Evolutionary conservation across 2,888 invertebrate genomes (phyloP), one percentile per base, ranked within the genome.

Genomic region (Osmoderma eremita): DNA sequence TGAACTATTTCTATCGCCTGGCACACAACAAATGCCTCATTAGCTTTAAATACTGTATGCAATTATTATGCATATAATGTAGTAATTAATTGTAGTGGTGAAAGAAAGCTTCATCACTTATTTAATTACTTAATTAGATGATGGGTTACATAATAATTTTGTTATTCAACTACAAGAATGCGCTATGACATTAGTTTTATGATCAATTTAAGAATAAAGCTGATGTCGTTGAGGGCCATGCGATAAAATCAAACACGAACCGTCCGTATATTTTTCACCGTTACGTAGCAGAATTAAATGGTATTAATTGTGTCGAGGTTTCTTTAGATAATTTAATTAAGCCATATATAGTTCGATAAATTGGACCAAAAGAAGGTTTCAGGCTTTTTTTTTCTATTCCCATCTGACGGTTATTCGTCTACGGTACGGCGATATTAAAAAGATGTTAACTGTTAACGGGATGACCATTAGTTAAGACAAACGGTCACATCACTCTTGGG

Each of bases 251-350:
- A 58, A 58, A 15, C 58, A 58, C 30, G 24, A 39, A 54, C 53
- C 53, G 41, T 39, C 20, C 41, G 56, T 56, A 53, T 41, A 41
- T 63, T 63, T 39, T 63, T 63, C 51, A 53, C 63, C 63, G 51
- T 63, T 63, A 63, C 53, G 63, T 42, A 39, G 42, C 51, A 51
- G 63, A 53, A 63, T 63, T 53, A 63, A 63, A 63, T 53, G 63
- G 63, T 63, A 63, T 63, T 63, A 63, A 63, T 63, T 63, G 53
- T 53, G 63, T 30, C 24, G 63, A 18, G 51, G 53, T 63, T 63
- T 53, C 51, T 63, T 63, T 53, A 54, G 50, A 67, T 67, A 67
- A 67, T 67, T 67, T 62, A 67, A 67, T 67, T 67, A 62, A 24
- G 18, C 67, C 67, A 39, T 62, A 67, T 67, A 67, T 45, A 45